Evolutionary conservation across 64 coral and sea anemone genomes (phyloP), one percentile per base, ranked within the genome.

Genomic region (Pachyseris speciosa): DNA sequence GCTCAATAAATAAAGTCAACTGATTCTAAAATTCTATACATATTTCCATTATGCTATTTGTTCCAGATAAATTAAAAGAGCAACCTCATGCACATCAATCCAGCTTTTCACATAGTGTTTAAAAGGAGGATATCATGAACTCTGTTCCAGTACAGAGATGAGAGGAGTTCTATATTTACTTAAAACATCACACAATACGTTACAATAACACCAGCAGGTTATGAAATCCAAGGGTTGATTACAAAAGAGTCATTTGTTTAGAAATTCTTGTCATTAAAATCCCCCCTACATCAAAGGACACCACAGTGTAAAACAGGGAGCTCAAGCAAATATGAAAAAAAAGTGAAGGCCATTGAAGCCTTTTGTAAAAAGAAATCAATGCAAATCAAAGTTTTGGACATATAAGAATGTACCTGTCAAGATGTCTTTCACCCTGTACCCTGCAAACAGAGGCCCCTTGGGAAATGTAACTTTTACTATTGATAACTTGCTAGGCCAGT

Each of bases 81-180:
- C 22, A 7, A 24, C 6, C 17, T 24, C 22, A 10, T 50, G 11
- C 9, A 53, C 34, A 81, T 81, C 77, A 81, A 34, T 61, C 32
- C 0, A 61, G 34, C 77, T 40, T 80, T 81, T 61, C 77, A 81
- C 77, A 64, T 26, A 4, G 77, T 81, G 77, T 81, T 81, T 60
- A 12, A 61, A 81, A 81, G 77, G 34, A 15, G 41, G 36, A 81
- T 27, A 61, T 81, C 77, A 81, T 63, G 16, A 58, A 60, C 77
- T 59, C 77, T 80, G 53, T 38, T 73, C 16, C 2, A 20, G 48
- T 36, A 4, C 15, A 81, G 52, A 81, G 22, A 27, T 13, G 34
- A 61, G 63, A 33, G 32, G n/a, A 61, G 32, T 80, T 59, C 33
- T 38, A 60, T 51, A 11, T 9, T 34, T 15, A 31, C 5, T 16